These are phyloP conservation scores for Physocephala rufipes DNA, from an alignment of 2,888 invertebrate genomes.

Conservation along the genomic window DNA sequence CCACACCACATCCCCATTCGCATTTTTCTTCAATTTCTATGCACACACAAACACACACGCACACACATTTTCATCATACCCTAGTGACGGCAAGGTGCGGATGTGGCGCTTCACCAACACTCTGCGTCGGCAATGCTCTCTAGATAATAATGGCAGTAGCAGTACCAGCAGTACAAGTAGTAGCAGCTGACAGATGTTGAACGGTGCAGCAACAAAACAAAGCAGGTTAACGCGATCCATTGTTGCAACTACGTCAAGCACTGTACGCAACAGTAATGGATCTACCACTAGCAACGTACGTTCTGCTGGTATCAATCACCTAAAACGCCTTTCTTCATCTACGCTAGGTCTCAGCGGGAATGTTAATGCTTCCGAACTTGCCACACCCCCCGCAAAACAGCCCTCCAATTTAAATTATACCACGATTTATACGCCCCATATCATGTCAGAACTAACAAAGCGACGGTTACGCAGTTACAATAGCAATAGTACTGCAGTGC, in stretches of 20 bases:
- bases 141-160: constrained; percentile 50
- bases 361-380: constrained; percentile 35
- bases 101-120: constrained; percentile 53
- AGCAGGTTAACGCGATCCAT: constrained; percentile 1
- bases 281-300: not conserved
- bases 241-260: not conserved
- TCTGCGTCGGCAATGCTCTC: constrained; percentile 52
- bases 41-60: not conserved
- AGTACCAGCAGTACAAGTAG: constrained; percentile 12
- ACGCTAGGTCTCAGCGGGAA: constrained; percentile 40
- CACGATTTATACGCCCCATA: constrained; percentile 23
- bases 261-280: not conserved
- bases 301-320: constrained; percentile 29
- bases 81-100: constrained; percentile 55
- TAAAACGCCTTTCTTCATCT: constrained; percentile 44
- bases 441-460: constrained; percentile 43
- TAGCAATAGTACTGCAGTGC: constrained; percentile 39
- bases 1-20: constrained; percentile 7
- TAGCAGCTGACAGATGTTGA: constrained; percentile 21
- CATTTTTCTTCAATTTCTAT: not conserved
- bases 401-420: constrained; percentile 32
- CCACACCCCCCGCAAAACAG: constrained; percentile 27
- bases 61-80: too few relatives aligned
- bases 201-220: not conserved
- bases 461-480: constrained; percentile 44